Percentiles rank a stretch among this genome's conserved stretches.
phyloP scores from a whole-genome alignment of 1,140 invertebrate genomes.

The Trialeurodes vaporariorum region DNA sequence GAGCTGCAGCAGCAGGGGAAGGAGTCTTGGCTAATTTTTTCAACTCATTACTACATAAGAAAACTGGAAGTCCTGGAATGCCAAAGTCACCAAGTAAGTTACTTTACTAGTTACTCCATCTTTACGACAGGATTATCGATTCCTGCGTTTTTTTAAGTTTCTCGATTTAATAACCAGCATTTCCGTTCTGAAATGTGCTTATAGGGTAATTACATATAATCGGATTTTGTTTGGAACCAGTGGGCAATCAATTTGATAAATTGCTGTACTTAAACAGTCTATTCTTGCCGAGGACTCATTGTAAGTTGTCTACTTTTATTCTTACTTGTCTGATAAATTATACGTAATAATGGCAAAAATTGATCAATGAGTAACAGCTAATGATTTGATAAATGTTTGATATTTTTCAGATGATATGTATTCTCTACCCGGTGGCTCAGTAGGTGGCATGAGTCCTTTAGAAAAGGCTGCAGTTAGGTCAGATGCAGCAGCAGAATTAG shows the following conservation, averaged over 20 bases:
- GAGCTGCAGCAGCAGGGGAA: slow-evolving; percentile 55
- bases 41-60: slow-evolving; percentile 91
- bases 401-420: slow-evolving; percentile 22
- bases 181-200: too few species aligned
- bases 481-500: slow-evolving; percentile 84
- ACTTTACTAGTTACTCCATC: not conserved
- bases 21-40: slow-evolving; percentile 96
- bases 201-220: too few species aligned
- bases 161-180: too few species aligned
- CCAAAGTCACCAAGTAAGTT: slow-evolving; percentile 11
- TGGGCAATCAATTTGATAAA: too few species aligned
- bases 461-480: slow-evolving; percentile 61
- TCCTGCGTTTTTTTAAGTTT: not conserved
- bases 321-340: not conserved
- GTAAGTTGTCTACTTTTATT: not conserved
- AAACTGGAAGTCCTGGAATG: slow-evolving; percentile 37
- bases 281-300: not conserved
- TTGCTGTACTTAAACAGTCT: too few species aligned
- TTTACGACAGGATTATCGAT: not conserved
- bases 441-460: slow-evolving; percentile 24
- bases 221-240: too few species aligned
- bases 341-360: not conserved
- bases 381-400: not conserved
- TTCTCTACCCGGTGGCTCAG: slow-evolving; percentile 18
- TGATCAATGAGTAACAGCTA: too few species aligned